phyloP scores from a whole-genome alignment of 2,888 invertebrate species.

The Balanococcus diminutus region DNA sequence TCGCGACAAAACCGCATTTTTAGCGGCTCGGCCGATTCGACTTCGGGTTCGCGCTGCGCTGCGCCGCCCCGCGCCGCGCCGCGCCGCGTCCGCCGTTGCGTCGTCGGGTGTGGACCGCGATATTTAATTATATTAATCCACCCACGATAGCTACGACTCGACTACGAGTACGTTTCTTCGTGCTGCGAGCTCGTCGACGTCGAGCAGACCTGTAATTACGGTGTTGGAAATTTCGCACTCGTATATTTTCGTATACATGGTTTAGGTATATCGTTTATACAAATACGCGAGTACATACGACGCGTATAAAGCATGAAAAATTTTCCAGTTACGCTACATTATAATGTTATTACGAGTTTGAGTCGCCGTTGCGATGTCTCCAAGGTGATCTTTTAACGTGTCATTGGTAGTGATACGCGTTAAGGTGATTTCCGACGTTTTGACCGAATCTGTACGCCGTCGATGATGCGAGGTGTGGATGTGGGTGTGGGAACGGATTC shows the following conservation, averaged over 20 bases:
- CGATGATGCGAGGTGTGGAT: no score
- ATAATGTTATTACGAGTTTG: neutral
- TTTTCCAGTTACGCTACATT: neutral
- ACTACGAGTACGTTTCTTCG: no score
- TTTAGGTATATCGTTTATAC: no score
- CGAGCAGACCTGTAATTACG: neutral
- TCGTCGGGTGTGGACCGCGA: neutral
- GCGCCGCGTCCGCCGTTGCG: neutral
- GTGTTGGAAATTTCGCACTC: neutral
- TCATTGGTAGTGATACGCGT: neutral
- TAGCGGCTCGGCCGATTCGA: neutral
- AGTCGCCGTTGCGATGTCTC: neutral
- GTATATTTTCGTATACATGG: no score
- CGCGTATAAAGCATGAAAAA: neutral
- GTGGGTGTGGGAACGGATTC: no score
- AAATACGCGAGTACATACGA: neutral
- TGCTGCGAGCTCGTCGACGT: neutral
- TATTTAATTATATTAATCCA: conserved; percentile 7
- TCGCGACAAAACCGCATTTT: neutral
- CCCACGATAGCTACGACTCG: neutral
- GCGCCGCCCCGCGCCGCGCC: neutral
- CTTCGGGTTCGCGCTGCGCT: neutral
- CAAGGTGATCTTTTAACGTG: conserved; percentile 1
- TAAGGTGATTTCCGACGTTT: neutral
- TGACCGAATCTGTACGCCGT: neutral